phyloP scores from a whole-genome alignment of 2,888 invertebrate species.

The Noctua janthe region DNA sequence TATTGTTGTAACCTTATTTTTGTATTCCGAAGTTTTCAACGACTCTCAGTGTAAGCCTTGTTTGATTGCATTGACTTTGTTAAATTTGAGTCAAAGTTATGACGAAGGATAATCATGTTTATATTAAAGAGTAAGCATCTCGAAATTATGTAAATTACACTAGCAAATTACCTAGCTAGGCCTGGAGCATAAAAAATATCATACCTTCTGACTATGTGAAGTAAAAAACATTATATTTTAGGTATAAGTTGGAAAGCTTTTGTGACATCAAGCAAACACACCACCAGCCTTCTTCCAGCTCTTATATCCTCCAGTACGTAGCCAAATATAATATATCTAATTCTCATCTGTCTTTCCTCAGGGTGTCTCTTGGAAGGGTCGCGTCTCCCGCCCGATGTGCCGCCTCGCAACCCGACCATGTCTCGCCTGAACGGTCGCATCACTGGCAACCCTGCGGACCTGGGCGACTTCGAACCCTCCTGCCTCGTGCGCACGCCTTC shows the following conservation, averaged over 20 bases:
- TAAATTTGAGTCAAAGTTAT: conserved; percentile 28
- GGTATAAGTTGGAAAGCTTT: not conserved
- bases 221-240: not conserved
- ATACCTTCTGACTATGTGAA: not conserved
- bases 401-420: conserved; percentile 96
- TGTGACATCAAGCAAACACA: not conserved
- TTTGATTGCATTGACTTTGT: conserved; percentile 55
- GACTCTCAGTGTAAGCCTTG: conserved; percentile 44
- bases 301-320: not conserved
- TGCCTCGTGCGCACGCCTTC: conserved; percentile 97
- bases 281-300: not conserved
- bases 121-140: conserved; percentile 2
- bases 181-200: not conserved
- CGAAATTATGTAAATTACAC: not conserved
- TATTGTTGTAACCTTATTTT: conserved; percentile 74
- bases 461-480: conserved; percentile 96
- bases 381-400: conserved; percentile 96
- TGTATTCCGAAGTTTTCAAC: conserved; percentile 51
- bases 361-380: conserved; percentile 96
- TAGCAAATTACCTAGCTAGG: not conserved
- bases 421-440: conserved; percentile 97
- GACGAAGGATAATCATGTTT: conserved; percentile 25
- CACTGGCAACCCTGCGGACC: conserved; percentile 94
- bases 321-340: conserved; percentile 7
- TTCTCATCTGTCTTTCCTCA: conserved; percentile 76